Conservation (phyloP, 2,888 invertebrate genomes). For the Epinotia brunnichana region DNA sequence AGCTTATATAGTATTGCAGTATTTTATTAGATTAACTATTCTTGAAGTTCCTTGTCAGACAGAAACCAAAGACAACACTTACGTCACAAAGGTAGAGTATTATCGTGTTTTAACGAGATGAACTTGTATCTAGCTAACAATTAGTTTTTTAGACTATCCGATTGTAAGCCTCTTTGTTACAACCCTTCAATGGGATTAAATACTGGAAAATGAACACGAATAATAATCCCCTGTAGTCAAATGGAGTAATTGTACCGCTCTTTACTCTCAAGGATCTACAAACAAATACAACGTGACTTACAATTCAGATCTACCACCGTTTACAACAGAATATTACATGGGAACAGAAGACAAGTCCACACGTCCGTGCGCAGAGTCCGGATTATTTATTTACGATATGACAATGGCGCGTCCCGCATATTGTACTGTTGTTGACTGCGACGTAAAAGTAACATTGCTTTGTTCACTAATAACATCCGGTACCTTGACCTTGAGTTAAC, state of each 20-base stretch:
- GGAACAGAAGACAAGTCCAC: not conserved
- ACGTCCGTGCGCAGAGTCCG: slow-evolving; percentile 6
- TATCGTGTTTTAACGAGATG: slow-evolving; percentile 68
- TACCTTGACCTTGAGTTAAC: too few relatives aligned
- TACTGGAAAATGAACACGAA: slow-evolving; percentile 49
- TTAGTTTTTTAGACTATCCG: slow-evolving; percentile 57
- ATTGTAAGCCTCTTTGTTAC: slow-evolving; percentile 72
- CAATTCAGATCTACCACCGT: not conserved
- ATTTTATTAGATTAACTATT: too few relatives aligned
- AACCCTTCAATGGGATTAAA: slow-evolving; percentile 59
- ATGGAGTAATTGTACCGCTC: slow-evolving; percentile 4
- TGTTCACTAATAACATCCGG: not conserved
- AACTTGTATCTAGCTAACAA: slow-evolving; percentile 70
- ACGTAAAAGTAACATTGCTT: not conserved
- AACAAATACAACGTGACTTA: not conserved
- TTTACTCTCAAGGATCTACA: not conserved
- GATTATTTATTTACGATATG: slow-evolving; percentile 19
- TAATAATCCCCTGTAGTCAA: slow-evolving; percentile 49
- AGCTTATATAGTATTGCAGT: too few relatives aligned
- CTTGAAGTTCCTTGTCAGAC: too few relatives aligned
- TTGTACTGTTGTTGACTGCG: not conserved
- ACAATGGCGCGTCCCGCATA: not conserved
- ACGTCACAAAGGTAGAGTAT: slow-evolving; percentile 53
- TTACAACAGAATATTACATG: slow-evolving; percentile 2
- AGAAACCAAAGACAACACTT: too few relatives aligned